Percentiles rank a stretch among this genome's conserved stretches.
phyloP scores from a whole-genome alignment of 1,140 invertebrate species.

The Sipha flava region DNA sequence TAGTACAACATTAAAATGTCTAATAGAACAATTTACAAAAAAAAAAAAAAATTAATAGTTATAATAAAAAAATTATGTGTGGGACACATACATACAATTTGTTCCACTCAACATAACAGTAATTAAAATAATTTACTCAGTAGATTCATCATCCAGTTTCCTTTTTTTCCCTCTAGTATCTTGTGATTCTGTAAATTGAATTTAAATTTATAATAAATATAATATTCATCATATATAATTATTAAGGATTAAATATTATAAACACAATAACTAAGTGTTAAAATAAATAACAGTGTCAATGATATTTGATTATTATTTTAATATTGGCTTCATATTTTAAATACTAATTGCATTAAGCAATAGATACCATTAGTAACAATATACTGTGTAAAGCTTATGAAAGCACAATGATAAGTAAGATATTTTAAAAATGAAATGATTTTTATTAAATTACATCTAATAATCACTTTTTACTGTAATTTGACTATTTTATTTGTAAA shows the following conservation, averaged over 20 bases:
- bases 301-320: not conserved
- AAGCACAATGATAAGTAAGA: too few species aligned
- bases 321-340: not conserved
- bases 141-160: not conserved
- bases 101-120: constrained; percentile 22
- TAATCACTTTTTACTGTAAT: too few species aligned
- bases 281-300: not conserved
- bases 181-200: constrained; percentile 9
- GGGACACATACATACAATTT: constrained; percentile 13
- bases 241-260: too few species aligned
- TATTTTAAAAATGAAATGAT: not conserved
- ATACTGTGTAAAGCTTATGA: not conserved
- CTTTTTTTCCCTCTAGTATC: constrained; percentile 11
- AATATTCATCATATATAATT: not conserved
- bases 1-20: constrained; percentile 11
- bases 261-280: not conserved
- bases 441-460: not conserved
- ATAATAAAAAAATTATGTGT: not conserved
- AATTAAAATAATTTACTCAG: not conserved
- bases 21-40: constrained; percentile 3
- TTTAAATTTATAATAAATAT: not conserved
- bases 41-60: not conserved
- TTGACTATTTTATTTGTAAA: too few species aligned
- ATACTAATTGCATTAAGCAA: not conserved
- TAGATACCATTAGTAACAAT: not conserved